phyloP scores from a whole-genome alignment of 1,140 invertebrate species.

The Elymnias hypermnestra region DNA sequence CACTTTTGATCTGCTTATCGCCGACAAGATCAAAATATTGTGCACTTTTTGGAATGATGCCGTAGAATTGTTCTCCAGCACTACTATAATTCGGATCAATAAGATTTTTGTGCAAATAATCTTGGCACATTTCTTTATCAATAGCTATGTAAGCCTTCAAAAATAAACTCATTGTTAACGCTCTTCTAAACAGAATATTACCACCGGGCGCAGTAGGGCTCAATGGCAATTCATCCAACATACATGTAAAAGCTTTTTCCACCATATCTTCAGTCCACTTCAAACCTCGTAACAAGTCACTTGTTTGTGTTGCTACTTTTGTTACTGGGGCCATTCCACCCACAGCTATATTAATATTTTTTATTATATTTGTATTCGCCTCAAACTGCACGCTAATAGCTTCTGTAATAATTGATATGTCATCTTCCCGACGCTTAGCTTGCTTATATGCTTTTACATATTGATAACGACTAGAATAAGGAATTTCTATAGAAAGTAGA shows the following conservation, averaged over 20 bases:
- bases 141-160: conserved; percentile 92
- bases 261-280: conserved; percentile 87
- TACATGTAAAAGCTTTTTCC: conserved; percentile 78
- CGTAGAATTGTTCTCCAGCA: conserved; percentile 80
- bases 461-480: conserved; percentile 81
- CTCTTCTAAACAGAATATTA: conserved; percentile 88
- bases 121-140: conserved; percentile 73
- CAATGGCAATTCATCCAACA: conserved; percentile 88
- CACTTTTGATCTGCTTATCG: conserved; percentile 79
- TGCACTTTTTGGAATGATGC: conserved; percentile 81
- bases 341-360: conserved; percentile 83
- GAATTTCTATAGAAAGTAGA: conserved; percentile 84
- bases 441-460: conserved; percentile 94
- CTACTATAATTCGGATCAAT: conserved; percentile 74
- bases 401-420: conserved; percentile 97
- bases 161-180: conserved; percentile 91
- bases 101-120: conserved; percentile 65
- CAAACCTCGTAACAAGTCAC: conserved; percentile 79
- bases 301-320: conserved; percentile 85
- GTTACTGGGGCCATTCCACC: conserved; percentile 96
- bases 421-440: conserved; percentile 93
- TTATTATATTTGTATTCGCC: conserved; percentile 77
- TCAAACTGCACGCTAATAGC: conserved; percentile 84
- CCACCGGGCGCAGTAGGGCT: conserved; percentile 91
- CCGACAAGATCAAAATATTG: conserved; percentile 88